Conservation (phyloP, 2,797 vertebrate species). For the Pagetopsis macropterus region DNA sequence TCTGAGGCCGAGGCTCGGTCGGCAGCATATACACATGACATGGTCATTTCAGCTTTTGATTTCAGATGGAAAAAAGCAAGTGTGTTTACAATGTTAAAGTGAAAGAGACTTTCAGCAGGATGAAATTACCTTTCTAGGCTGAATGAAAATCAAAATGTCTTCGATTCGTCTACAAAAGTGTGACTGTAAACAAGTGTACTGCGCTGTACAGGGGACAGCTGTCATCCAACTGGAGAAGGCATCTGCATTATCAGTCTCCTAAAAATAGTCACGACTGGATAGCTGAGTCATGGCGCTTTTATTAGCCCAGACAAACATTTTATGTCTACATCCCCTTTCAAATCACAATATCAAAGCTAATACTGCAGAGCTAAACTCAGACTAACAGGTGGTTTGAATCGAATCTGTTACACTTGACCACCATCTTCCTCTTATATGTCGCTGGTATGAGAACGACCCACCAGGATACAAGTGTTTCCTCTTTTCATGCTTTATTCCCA, state of each 20-base stretch:
- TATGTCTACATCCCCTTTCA: background rate
- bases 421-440: slow-evolving; percentile 9
- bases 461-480: slow-evolving; percentile 36
- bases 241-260: slow-evolving; percentile 5
- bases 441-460: slow-evolving; percentile 29
- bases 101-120: slow-evolving; percentile 12
- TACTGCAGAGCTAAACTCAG: background rate
- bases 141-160: background rate
- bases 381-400: slow-evolving; percentile 24
- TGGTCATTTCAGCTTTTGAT: slow-evolving; percentile 39
- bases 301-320: background rate
- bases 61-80: slow-evolving; percentile 35
- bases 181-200: slow-evolving; percentile 12
- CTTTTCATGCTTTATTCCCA: slow-evolving; percentile 39
- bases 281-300: background rate
- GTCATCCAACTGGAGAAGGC: slow-evolving; percentile 13
- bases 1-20: slow-evolving; percentile 34
- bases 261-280: slow-evolving; percentile 37
- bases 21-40: slow-evolving; percentile 23
- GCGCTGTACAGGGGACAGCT: background rate
- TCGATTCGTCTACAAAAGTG: slow-evolving; percentile 3
- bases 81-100: slow-evolving; percentile 33
- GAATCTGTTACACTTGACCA: slow-evolving; percentile 36
- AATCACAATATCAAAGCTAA: slow-evolving; percentile 23
- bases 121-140: background rate